A percentile compares a stretch with the other conserved stretches of the same genome.
Conservation (phyloP, 2,797 vertebrate species). For the Pseudomugil tenellus region DNA sequence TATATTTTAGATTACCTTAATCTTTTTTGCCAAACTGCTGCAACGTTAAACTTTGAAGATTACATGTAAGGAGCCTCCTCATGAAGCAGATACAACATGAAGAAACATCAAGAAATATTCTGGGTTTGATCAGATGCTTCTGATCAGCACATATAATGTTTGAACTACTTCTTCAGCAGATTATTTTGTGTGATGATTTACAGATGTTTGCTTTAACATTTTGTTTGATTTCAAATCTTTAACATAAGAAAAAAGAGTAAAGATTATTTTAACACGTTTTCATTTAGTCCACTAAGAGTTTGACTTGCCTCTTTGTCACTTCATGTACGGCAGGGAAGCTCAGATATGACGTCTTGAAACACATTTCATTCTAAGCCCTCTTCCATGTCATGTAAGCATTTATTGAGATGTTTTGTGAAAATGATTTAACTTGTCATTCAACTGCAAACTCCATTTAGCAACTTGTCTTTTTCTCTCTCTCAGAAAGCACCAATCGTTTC, state of each 20-base stretch:
- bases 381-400: conserved; percentile 36
- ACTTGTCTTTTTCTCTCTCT: conserved; percentile 16
- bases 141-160: conserved; percentile 53
- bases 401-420: conserved; percentile 30
- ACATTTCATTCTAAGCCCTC: conserved; percentile 16
- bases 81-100: conserved; percentile 53
- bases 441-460: conserved; percentile 33
- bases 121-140: conserved; percentile 34
- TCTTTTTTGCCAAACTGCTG: conserved; percentile 57
- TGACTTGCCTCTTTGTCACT: conserved; percentile 51
- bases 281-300: conserved; percentile 46
- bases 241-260: conserved; percentile 48
- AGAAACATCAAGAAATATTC: conserved; percentile 34
- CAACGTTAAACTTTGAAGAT: conserved; percentile 40
- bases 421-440: conserved; percentile 31
- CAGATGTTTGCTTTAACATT: conserved; percentile 20
- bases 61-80: conserved; percentile 36
- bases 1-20: conserved; percentile 55
- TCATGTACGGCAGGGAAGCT: conserved; percentile 38
- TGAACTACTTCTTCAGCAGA: conserved; percentile 55
- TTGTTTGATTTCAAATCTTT: conserved; percentile 27
- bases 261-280: conserved; percentile 68
- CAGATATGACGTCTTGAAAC: conserved; percentile 23
- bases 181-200: conserved; percentile 67
- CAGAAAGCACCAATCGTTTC: conserved; percentile 34